Conservation (phyloP, 35 echinoderm and acorn worm species). For the Stichopus chloronotus region DNA sequence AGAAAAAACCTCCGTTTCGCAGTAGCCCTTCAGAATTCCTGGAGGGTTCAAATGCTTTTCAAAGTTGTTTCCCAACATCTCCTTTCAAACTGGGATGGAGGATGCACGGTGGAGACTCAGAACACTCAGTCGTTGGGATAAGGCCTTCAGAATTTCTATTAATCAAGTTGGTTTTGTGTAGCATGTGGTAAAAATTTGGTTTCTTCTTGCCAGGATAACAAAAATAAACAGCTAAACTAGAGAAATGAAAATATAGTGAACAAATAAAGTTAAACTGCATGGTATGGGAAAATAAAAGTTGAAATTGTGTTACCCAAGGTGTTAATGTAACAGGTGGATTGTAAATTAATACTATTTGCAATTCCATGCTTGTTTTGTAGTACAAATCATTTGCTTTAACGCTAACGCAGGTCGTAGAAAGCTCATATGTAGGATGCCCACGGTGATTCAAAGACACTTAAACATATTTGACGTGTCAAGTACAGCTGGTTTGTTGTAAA, state of each 20-base stretch:
- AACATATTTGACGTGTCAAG: neutral
- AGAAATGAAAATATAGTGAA: neutral
- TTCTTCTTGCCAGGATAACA: no score
- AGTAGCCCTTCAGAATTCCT: conserved; percentile 14
- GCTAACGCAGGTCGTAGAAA: neutral
- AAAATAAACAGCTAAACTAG: neutral
- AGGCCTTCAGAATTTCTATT: neutral
- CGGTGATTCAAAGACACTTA: neutral
- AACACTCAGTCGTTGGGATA: neutral
- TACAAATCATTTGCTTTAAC: neutral
- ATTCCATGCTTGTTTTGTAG: neutral
- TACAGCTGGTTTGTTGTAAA: neutral
- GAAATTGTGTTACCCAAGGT: conserved; percentile 1
- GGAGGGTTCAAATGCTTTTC: neutral
- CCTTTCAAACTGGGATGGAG: neutral
- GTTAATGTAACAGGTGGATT: conserved; percentile 16
- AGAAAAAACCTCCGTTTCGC: neutral
- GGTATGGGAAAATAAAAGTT: neutral
- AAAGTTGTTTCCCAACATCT: neutral
- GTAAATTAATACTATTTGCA: neutral
- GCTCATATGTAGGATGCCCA: neutral
- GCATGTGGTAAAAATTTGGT: no score
- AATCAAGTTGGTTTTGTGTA: neutral
- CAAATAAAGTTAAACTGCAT: neutral
- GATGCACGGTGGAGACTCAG: neutral